Evolutionary conservation across 2,113 vertebrate genomes (phyloP).

Genomic region (Heterocephalus glaber): DNA sequence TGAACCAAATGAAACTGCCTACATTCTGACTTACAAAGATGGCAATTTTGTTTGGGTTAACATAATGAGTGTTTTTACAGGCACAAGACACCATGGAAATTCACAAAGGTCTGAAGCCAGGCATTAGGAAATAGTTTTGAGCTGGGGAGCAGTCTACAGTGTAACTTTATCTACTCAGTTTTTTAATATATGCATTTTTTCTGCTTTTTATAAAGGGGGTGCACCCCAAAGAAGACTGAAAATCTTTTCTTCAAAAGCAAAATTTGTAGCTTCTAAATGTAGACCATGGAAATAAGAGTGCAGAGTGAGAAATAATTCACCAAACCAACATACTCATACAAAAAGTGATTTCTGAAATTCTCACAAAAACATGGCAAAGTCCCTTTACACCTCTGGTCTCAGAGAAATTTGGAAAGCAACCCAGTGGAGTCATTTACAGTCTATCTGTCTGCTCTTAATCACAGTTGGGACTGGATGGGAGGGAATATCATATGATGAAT

Average conservation of each 20-base stretch:
- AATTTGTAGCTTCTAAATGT: neutral
- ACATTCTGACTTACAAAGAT: neutral
- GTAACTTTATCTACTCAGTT: neutral
- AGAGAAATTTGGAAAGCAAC: slow-evolving; percentile 25
- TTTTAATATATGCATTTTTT: neutral
- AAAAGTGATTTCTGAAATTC: neutral
- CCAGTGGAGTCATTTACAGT: neutral
- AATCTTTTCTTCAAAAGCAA: slow-evolving; percentile 27
- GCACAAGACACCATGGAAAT: neutral
- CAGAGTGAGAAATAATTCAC: neutral
- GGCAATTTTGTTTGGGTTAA: neutral
- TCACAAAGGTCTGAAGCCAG: neutral
- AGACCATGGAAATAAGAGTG: neutral
- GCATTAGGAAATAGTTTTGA: neutral
- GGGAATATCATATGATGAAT: neutral
- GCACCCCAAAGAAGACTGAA: neutral
- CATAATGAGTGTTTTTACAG: neutral
- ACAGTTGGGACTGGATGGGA: neutral
- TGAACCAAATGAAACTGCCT: neutral
- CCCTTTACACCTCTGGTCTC: neutral
- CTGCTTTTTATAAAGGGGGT: neutral
- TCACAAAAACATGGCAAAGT: neutral
- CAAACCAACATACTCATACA: neutral
- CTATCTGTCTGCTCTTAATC: neutral
- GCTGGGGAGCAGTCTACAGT: neutral